Conservation (phyloP, 2,113 vertebrate genomes). For the Chionis minor region DNA sequence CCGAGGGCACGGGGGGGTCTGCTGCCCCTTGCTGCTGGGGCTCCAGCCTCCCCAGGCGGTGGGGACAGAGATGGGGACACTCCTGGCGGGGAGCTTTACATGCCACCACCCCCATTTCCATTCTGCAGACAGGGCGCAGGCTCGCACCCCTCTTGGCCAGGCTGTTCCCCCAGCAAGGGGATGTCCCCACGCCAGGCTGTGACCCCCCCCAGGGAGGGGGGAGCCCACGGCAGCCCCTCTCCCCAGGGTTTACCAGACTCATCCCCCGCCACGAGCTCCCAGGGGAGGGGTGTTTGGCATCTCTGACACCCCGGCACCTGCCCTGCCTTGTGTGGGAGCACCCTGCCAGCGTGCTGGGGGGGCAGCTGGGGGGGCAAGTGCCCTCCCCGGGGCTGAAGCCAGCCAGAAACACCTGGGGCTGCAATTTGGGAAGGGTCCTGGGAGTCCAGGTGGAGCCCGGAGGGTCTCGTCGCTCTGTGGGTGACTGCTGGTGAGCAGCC, state of each 20-base stretch:
- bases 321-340: neutral
- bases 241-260: neutral
- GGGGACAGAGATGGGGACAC: neutral
- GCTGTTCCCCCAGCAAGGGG: neutral
- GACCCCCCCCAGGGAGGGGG: neutral
- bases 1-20: neutral
- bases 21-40: neutral
- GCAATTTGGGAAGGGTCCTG: neutral
- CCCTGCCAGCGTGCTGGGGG: neutral
- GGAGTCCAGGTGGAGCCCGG: neutral
- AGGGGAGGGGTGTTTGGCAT: neutral
- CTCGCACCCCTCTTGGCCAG: neutral
- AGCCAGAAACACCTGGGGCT: neutral
- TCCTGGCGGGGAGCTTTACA: neutral
- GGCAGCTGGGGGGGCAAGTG: no score
- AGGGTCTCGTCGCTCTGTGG: neutral
- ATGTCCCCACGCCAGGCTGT: neutral
- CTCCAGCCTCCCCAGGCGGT: accelerated
- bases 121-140: neutral
- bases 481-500: neutral
- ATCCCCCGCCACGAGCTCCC: neutral
- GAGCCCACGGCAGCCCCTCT: neutral
- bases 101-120: neutral
- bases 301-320: neutral
- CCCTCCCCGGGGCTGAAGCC: neutral